phyloP scores from a whole-genome alignment of 2,797 vertebrate species.

The Anguilla anguilla region DNA sequence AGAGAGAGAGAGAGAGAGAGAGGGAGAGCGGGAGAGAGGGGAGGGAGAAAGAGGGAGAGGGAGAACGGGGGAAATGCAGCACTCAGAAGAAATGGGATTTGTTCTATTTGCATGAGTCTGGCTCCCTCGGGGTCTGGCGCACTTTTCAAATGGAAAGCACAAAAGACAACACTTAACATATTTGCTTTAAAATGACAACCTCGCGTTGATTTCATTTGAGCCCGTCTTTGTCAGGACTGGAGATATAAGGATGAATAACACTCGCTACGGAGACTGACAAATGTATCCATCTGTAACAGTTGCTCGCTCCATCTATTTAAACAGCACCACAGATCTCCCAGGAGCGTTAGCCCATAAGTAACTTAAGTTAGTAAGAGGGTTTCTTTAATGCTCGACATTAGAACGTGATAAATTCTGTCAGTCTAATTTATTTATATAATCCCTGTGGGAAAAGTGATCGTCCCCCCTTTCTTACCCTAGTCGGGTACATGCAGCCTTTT shows the following conservation, averaged over 20 bases:
- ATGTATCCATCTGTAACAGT: constrained; percentile 86
- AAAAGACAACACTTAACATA: constrained; percentile 96
- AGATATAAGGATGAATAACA: constrained; percentile 83
- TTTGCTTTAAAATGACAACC: constrained; percentile 96
- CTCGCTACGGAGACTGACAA: constrained; percentile 87
- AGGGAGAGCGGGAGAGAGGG: constrained; percentile 17
- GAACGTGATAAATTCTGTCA: constrained; percentile 63
- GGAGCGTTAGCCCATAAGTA: constrained; percentile 84
- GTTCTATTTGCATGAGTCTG: constrained; percentile 86
- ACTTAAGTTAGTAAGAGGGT: constrained; percentile 86
- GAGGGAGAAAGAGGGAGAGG: constrained; percentile 12
- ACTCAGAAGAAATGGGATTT: constrained; percentile 86
- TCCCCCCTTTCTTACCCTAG: background rate
- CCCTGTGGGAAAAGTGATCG: constrained; percentile 47
- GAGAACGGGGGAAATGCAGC: constrained; percentile 66
- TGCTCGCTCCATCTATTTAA: constrained; percentile 91
- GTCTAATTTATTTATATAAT: constrained; percentile 57
- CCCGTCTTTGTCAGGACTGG: constrained; percentile 85
- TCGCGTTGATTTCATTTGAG: constrained; percentile 88
- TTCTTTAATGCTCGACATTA: constrained; percentile 94
- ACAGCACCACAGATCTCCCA: constrained; percentile 84
- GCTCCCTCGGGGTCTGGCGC: constrained; percentile 87
- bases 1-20: constrained; percentile 23
- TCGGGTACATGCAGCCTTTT: constrained; percentile 51
- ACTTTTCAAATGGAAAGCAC: constrained; percentile 88